Conservation (phyloP, 2,113 vertebrate genomes). For the Mola mola region DNA sequence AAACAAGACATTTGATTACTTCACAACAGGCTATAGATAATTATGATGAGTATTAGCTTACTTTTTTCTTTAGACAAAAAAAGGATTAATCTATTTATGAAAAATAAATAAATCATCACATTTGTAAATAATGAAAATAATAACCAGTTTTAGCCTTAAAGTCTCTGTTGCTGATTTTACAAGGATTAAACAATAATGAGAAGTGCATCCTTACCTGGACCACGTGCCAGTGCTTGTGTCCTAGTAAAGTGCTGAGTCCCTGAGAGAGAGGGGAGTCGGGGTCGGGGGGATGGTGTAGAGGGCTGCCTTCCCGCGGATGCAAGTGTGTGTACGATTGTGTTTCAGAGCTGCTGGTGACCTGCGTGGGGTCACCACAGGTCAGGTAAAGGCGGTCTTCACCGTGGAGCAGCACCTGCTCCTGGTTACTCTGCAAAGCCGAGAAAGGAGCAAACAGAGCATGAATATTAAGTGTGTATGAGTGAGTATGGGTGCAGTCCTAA, state of each 20-base stretch:
- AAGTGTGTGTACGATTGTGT: constrained; percentile 62
- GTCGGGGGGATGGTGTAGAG: constrained; percentile 77
- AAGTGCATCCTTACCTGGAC: constrained; percentile 87
- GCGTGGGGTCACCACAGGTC: constrained; percentile 92
- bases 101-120: no score
- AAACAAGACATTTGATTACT: no score
- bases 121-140: no score
- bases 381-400: constrained; percentile 97
- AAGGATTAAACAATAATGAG: no score
- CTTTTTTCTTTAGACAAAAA: no score
- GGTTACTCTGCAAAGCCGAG: constrained; percentile 87
- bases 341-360: constrained; percentile 83
- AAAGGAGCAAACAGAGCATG: not conserved
- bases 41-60: no score
- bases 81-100: no score
- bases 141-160: no score
- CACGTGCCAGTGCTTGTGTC: constrained; percentile 98
- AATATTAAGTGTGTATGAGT: not conserved
- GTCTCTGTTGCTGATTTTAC: no score
- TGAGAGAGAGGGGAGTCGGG: constrained; percentile 88
- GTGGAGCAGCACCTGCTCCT: constrained; percentile 97
- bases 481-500: not conserved
- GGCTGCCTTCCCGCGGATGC: constrained; percentile 77
- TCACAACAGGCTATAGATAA: no score
- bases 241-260: constrained; percentile 99